These are phyloP conservation scores for Scaptomyza flava DNA, from an alignment of 2,888 invertebrate genomes.

Conservation along the genomic window DNA sequence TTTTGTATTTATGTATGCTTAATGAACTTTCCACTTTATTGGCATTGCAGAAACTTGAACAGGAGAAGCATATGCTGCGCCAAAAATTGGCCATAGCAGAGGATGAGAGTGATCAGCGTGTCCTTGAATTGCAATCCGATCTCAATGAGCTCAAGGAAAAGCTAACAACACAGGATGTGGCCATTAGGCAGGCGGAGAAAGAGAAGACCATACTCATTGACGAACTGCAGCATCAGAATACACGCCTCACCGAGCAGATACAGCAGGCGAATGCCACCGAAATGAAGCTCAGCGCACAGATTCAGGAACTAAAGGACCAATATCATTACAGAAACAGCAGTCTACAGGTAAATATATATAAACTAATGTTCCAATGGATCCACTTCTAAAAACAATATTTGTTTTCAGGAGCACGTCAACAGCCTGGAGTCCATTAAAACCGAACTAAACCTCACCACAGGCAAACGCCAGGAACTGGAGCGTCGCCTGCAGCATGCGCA, in stretches of 20 bases:
- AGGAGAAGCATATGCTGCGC: conserved; percentile 95
- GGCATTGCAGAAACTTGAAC: conserved; percentile 91
- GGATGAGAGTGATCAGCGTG: conserved; percentile 94
- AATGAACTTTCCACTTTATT: conserved; percentile 57
- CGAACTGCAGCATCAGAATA: conserved; percentile 95
- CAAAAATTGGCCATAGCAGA: conserved; percentile 93
- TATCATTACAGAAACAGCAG: conserved; percentile 92
- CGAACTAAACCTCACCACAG: conserved; percentile 93
- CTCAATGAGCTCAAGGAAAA: conserved; percentile 91
- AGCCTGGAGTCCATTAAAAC: conserved; percentile 94
- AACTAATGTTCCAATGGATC: background rate
- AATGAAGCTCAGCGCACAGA: conserved; percentile 91
- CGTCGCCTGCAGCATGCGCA: conserved; percentile 90
- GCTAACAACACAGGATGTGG: conserved; percentile 87
- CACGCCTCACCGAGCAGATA: conserved; percentile 92
- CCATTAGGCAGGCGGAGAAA: conserved; percentile 86
- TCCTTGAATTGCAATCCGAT: conserved; percentile 95
- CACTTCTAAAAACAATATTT: background rate
- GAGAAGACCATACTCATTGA: conserved; percentile 92
- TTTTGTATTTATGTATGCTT: conserved; percentile 17
- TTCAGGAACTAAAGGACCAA: conserved; percentile 93
- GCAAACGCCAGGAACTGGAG: conserved; percentile 94
- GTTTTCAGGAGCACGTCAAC: conserved; percentile 91
- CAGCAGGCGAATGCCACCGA: conserved; percentile 93
- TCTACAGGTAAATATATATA: conserved; percentile 85